phyloP scores from a whole-genome alignment of 2,888 invertebrate species.

The Palloptera scutellata region DNA sequence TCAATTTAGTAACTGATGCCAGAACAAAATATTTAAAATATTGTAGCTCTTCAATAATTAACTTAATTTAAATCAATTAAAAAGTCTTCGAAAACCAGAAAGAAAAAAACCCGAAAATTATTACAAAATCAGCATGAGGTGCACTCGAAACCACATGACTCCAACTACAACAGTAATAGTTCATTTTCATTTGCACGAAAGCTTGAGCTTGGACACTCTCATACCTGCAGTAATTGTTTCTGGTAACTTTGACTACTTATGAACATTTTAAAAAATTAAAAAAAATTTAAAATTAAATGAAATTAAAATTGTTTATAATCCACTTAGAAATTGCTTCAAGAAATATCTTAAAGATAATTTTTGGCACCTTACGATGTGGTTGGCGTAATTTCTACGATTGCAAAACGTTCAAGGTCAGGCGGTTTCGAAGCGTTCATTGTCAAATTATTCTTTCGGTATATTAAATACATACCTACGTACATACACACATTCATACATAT shows the following conservation, averaged over 20 bases:
- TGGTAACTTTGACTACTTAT: not conserved
- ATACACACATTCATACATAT: not conserved
- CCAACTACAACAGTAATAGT: not conserved
- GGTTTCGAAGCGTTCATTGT: constrained; percentile 2
- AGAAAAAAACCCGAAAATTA: not conserved
- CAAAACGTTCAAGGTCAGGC: constrained; percentile 22
- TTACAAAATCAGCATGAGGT: too few relatives aligned
- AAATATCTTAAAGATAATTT: constrained; percentile 6
- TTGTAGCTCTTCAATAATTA: too few relatives aligned
- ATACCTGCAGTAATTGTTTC: not conserved
- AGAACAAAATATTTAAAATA: too few relatives aligned
- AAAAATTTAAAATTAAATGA: not conserved
- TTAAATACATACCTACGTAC: too few relatives aligned
- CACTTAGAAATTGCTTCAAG: not conserved
- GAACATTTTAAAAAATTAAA: not conserved
- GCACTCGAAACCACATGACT: not conserved
- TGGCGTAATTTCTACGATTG: constrained; percentile 21
- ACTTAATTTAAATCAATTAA: not conserved
- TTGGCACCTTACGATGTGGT: constrained; percentile 3
- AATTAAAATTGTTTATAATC: not conserved
- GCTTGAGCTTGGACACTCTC: too few relatives aligned
- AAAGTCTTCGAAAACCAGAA: not conserved
- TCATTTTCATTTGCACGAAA: not conserved
- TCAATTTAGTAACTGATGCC: too few relatives aligned
- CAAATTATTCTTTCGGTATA: constrained; percentile 4